These are phyloP conservation scores for Drosophila fulvimacula DNA, from an alignment of 2,888 invertebrate genomes.

Conservation along the genomic window DNA sequence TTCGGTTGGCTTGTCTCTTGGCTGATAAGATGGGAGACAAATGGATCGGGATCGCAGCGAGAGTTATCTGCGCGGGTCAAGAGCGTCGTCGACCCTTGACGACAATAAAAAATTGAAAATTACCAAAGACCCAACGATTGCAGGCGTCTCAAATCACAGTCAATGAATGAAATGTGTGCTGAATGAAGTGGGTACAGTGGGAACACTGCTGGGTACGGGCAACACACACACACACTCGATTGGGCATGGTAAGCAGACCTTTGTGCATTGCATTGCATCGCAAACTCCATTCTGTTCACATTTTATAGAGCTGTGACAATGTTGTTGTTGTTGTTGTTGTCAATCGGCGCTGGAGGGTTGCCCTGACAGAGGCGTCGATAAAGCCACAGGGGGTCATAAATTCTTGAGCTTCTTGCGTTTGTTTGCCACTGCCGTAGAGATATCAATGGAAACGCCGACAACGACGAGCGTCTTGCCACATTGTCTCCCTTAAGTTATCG, in stretches of 20 bases:
- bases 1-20: slow-evolving; percentile 15
- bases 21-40: slow-evolving; percentile 33
- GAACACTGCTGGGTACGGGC: slow-evolving; percentile 17
- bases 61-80: slow-evolving; percentile 61
- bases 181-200: slow-evolving; percentile 74
- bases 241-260: slow-evolving; percentile 47
- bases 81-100: slow-evolving; percentile 63
- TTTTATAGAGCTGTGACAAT: slow-evolving; percentile 55
- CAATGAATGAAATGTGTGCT: slow-evolving; percentile 72
- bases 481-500: slow-evolving; percentile 70
- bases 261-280: slow-evolving; percentile 3
- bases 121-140: slow-evolving; percentile 37
- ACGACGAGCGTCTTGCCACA: slow-evolving; percentile 44
- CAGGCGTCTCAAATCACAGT: slow-evolving; percentile 67
- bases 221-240: slow-evolving; percentile 9
- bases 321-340: slow-evolving; percentile 42
- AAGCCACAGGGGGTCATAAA: slow-evolving; percentile 82
- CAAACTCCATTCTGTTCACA: slow-evolving; percentile 37
- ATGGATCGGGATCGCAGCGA: not conserved
- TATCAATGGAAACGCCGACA: slow-evolving; percentile 75
- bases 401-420: slow-evolving; percentile 76
- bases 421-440: slow-evolving; percentile 61
- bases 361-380: slow-evolving; percentile 81
- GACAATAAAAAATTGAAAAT: slow-evolving; percentile 71
- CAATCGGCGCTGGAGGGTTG: slow-evolving; percentile 66